A percentile compares a stretch with the other conserved stretches of the same genome.
Evolutionary conservation across 2,113 vertebrate species (phyloP).

Genomic region (Gallinago undulata): DNA sequence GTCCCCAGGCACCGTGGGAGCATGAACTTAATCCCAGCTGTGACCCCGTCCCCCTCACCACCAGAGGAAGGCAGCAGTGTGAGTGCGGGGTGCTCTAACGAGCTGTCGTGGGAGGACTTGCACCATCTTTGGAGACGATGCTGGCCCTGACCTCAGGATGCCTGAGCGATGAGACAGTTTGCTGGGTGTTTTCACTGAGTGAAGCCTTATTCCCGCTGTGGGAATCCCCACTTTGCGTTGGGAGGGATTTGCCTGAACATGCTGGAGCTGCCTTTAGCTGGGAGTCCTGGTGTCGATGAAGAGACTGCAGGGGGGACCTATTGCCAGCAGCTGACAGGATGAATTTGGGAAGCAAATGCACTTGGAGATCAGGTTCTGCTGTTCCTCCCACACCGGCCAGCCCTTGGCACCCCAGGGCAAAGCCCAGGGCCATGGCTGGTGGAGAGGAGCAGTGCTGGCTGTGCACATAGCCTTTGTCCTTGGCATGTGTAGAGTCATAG

Average conservation of each 20-base stretch:
- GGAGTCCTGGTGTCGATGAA: neutral
- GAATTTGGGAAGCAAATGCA: neutral
- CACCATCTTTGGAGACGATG: neutral
- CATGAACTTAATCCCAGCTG: fast-evolving
- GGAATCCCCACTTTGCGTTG: neutral
- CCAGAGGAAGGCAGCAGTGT: fast-evolving
- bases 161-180: neutral
- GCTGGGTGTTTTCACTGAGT: neutral
- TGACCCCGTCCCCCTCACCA: fast-evolving
- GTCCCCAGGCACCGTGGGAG: fast-evolving
- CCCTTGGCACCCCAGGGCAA: neutral
- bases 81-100: fast-evolving
- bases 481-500: neutral
- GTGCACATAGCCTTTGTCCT: neutral
- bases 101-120: neutral
- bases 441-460: neutral
- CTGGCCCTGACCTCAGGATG: neutral
- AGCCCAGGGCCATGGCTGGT: neutral
- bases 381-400: neutral
- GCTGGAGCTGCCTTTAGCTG: neutral
- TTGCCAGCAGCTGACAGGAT: neutral
- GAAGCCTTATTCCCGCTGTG: neutral
- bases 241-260: neutral
- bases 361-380: neutral
- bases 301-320: neutral